Conservation (phyloP, 2,888 invertebrate genomes). For the Eupithecia abbreviata region DNA sequence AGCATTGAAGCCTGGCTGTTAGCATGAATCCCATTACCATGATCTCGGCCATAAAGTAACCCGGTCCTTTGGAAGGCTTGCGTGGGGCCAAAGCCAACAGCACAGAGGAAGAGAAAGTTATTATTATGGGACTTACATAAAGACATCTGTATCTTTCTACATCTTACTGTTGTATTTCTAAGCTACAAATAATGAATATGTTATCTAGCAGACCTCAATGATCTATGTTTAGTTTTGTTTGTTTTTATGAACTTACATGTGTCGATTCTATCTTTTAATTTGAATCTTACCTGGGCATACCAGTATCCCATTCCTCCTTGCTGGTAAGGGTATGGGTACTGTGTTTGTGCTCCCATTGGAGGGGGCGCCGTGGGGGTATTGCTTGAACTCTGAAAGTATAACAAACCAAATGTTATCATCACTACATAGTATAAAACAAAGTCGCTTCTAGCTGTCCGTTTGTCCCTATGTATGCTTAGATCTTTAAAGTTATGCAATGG, state of each 20-base stretch:
- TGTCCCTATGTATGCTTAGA: too few species aligned
- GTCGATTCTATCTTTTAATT: not conserved
- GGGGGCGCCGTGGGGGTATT: slow-evolving; percentile 73
- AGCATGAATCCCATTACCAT: not conserved
- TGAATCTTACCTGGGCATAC: slow-evolving; percentile 90
- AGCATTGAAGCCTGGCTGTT: not conserved
- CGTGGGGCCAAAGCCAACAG: too few species aligned
- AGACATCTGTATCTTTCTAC: not conserved
- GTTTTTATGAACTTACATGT: too few species aligned
- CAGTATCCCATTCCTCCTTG: slow-evolving; percentile 96
- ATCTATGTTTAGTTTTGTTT: too few species aligned
- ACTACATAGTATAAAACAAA: too few species aligned
- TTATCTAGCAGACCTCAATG: not conserved
- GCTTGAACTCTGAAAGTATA: slow-evolving; percentile 67
- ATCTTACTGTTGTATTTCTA: not conserved
- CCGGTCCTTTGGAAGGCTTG: too few species aligned
- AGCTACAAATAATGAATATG: not conserved
- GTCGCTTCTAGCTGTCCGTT: too few species aligned
- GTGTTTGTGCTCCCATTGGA: slow-evolving; percentile 86
- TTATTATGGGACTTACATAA: not conserved
- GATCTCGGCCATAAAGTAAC: too few species aligned
- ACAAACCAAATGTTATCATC: slow-evolving; percentile 16
- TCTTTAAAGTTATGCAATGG: too few species aligned
- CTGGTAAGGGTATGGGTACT: slow-evolving; percentile 94
- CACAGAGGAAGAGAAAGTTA: not conserved